A percentile compares a stretch with the other conserved stretches of the same genome.
These are phyloP conservation scores for Eulemur macaco DNA, from an alignment of 2,113 vertebrate species.

Conservation along the genomic window DNA sequence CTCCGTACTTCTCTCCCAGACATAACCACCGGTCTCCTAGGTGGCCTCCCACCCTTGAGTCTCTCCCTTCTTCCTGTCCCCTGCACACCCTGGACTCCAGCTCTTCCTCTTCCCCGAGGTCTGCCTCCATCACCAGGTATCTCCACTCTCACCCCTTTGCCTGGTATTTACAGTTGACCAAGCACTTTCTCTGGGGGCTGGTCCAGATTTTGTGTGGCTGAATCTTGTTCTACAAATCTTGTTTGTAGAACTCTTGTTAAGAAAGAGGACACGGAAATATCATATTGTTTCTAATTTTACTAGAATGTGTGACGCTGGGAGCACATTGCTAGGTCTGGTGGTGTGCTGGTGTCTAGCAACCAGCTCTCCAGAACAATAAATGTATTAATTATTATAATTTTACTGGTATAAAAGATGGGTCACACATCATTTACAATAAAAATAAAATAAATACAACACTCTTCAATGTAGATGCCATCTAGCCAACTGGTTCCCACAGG, in stretches of 20 bases:
- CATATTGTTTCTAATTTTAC: not conserved
- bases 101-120: too few relatives aligned
- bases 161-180: not conserved
- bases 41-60: not conserved
- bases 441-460: not conserved
- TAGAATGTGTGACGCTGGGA: not conserved
- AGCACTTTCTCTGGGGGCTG: not conserved
- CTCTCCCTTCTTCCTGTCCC: not conserved
- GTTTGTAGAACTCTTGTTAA: not conserved
- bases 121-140: not conserved
- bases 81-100: not conserved
- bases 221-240: not conserved
- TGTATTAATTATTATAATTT: not conserved
- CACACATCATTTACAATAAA: not conserved
- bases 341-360: not conserved
- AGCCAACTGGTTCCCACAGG: not conserved
- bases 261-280: not conserved
- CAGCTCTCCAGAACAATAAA: not conserved
- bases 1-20: not conserved
- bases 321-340: not conserved
- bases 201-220: not conserved
- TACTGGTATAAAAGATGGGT: not conserved
- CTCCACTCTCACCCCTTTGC: not conserved
- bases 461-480: not conserved
- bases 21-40: not conserved